A percentile compares a stretch with the other conserved stretches of the same genome.
Conservation (phyloP, 2,888 invertebrate genomes). For the Cephus pulcher region DNA sequence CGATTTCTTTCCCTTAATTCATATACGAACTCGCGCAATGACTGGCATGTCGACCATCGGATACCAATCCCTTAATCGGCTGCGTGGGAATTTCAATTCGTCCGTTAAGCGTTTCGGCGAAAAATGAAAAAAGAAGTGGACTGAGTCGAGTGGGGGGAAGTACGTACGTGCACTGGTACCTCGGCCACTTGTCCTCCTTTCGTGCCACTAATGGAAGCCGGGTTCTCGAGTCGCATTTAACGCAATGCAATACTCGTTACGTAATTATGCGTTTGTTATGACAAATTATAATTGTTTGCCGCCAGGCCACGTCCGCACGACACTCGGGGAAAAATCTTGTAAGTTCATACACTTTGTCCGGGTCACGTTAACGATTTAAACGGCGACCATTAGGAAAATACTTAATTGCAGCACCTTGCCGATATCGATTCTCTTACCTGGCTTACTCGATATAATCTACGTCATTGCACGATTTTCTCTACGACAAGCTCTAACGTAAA, state of each 20-base stretch:
- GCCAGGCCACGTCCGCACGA: neutral
- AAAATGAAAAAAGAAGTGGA: constrained; percentile 18
- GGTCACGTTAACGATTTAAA: neutral
- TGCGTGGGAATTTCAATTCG: constrained; percentile 35
- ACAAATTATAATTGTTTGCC: constrained; percentile 19
- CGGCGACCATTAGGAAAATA: neutral
- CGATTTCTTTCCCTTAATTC: neutral
- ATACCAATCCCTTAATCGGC: constrained; percentile 21
- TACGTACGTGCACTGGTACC: constrained; percentile 1
- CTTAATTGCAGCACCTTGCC: neutral
- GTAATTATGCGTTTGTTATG: constrained; percentile 35
- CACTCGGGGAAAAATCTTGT: neutral
- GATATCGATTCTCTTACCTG: neutral
- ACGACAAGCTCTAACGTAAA: neutral
- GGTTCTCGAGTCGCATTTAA: constrained; percentile 22
- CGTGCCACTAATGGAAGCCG: constrained; percentile 37
- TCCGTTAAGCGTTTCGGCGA: constrained; percentile 31
- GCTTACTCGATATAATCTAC: neutral
- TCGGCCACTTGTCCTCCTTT: constrained; percentile 19
- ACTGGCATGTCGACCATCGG: neutral
- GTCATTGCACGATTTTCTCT: neutral
- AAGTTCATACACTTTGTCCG: neutral
- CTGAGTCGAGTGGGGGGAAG: neutral
- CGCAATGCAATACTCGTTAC: constrained; percentile 38
- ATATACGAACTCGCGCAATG: neutral